phyloP scores from a whole-genome alignment of 2,888 invertebrate species.

The Lochmaea capreae region DNA sequence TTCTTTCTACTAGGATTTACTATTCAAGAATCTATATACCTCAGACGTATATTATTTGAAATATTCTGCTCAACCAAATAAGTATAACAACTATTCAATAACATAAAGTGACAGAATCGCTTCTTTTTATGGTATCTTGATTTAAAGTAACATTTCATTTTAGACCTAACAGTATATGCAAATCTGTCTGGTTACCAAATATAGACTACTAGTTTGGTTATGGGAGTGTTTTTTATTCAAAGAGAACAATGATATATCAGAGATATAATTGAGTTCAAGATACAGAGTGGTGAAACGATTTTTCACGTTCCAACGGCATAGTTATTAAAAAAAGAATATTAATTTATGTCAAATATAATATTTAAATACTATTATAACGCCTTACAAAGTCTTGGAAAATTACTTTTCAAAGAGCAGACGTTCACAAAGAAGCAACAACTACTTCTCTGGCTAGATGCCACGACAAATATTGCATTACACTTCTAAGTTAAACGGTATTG shows the following conservation, averaged over 20 bases:
- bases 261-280: not conserved
- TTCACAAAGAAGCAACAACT: too few relatives aligned
- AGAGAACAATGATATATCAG: not conserved
- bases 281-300: not conserved
- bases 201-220: not conserved
- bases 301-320: not conserved
- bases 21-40: not conserved
- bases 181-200: conserved; percentile 3
- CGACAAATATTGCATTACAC: too few relatives aligned
- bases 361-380: too few relatives aligned
- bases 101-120: not conserved
- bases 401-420: too few relatives aligned
- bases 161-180: not conserved
- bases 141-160: not conserved
- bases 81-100: not conserved
- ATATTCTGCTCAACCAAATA: not conserved
- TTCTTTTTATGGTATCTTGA: not conserved
- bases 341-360: too few relatives aligned
- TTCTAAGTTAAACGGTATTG: too few relatives aligned
- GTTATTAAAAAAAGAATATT: too few relatives aligned
- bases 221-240: not conserved
- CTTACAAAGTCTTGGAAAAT: too few relatives aligned
- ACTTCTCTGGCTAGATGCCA: too few relatives aligned
- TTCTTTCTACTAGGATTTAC: too few relatives aligned
- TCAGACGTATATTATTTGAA: not conserved